These are phyloP conservation scores for Gryon sp. DNA, from an alignment of 1,140 invertebrate genomes.

Conservation along the genomic window DNA sequence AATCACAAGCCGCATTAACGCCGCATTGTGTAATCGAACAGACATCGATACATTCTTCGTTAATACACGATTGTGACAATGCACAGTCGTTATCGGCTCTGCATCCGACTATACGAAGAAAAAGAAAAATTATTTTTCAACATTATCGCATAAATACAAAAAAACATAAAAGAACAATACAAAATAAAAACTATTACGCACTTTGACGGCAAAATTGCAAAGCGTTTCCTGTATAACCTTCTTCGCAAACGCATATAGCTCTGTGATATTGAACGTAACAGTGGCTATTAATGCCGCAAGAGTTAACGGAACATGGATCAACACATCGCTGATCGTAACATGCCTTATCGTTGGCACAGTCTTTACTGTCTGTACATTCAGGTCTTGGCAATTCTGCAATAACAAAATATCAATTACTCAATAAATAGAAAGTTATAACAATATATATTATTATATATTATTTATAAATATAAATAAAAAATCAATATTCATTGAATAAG, in stretches of 20 bases:
- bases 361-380: constrained; percentile 88
- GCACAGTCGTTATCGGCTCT: constrained; percentile 91
- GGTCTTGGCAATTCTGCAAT: constrained; percentile 83
- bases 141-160: not conserved
- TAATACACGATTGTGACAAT: constrained; percentile 89
- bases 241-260: constrained; percentile 90
- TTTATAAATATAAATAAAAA: not conserved
- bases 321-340: constrained; percentile 89
- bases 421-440: too few species aligned
- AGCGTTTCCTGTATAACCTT: constrained; percentile 91
- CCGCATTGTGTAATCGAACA: constrained; percentile 91
- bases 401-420: too few species aligned
- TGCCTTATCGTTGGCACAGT: constrained; percentile 91
- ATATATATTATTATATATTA: not conserved
- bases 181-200: constrained; percentile 69
- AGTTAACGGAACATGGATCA: constrained; percentile 86
- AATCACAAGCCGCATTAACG: constrained; percentile 87
- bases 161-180: not conserved
- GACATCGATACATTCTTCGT: constrained; percentile 89
- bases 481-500: constrained; percentile 2
- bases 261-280: constrained; percentile 90
- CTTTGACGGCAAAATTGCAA: constrained; percentile 88
- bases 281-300: constrained; percentile 89
- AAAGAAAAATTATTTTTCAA: constrained; percentile 40
- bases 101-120: constrained; percentile 95